Conservation (phyloP, 2,888 invertebrate genomes). For the Boloria euphrosyne region DNA sequence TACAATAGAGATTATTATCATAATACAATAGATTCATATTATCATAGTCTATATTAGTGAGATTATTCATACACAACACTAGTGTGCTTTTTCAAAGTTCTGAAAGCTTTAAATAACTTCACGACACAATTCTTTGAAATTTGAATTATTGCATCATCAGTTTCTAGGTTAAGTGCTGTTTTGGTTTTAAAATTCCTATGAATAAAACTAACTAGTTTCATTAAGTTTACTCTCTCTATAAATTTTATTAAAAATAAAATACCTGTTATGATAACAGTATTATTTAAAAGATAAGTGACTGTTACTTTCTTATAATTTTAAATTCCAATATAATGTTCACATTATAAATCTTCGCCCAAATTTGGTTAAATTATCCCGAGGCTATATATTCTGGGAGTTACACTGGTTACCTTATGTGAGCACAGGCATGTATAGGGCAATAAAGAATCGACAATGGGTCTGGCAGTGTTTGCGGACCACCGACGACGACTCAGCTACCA, state of each 20-base stretch:
- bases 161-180: background rate
- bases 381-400: conserved; percentile 37
- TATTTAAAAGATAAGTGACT: background rate
- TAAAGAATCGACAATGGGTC: conserved; percentile 69
- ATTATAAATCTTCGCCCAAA: background rate
- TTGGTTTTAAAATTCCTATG: too few species aligned
- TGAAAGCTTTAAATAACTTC: too few species aligned
- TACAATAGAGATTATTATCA: too few species aligned
- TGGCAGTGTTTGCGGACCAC: conserved; percentile 72
- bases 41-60: too few species aligned
- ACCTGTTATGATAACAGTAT: too few species aligned
- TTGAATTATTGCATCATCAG: conserved; percentile 34
- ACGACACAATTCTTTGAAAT: conserved; percentile 9
- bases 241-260: too few species aligned
- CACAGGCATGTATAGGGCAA: conserved; percentile 48
- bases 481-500: conserved; percentile 53
- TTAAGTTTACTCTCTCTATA: too few species aligned
- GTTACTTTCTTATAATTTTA: background rate
- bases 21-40: background rate
- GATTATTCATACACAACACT: too few species aligned
- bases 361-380: conserved; percentile 28
- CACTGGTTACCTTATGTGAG: conserved; percentile 48
- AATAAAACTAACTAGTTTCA: too few species aligned
- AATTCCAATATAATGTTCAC: background rate
- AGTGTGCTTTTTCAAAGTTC: too few species aligned